Evolutionary conservation across 1,140 invertebrate species (phyloP), one percentile per base, ranked within the genome.

Genomic region (Drosophila biarmipes): DNA sequence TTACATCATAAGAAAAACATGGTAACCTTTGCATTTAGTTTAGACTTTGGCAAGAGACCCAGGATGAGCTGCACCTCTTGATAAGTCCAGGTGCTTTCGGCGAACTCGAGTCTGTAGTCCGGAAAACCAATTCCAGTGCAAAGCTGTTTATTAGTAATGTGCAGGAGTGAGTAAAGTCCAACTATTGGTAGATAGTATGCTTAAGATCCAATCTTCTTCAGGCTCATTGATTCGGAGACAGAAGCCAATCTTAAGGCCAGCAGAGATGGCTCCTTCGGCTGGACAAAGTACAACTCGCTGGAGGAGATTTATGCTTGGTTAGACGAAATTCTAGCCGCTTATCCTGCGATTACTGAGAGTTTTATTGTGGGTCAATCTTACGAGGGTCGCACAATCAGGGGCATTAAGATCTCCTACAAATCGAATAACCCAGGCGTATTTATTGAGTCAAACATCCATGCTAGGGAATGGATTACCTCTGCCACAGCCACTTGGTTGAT

Each of bases 381-480:
- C 78, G 94, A 96, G 92, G 93, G 93, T 0, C 92, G 94, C 10
- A 92, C 93, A n/a, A 94, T 96, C 73, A 91, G 93, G 8, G 94
- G 93, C 2, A 63, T 96, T 1, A 94, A 93, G 76, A 93, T 96
- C 38, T 95, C 94, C 0, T 93, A 93, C 24, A 94, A 94, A 0
- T 53, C 64, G 29, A 78, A 90, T 1, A 94, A 94, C 72, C 93
- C 93, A 24, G 89, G 91, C 0, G 92, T 94, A 11, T 92, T 94
- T 17, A 92, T 94, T 35, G 93, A 94, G 66, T 93, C 92, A 40
- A 94, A 94, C 34, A 94, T 93, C 55, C 93, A 93, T 68, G 92
- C 93, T 8, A 71, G 92, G 0, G 93, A 93, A 76, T 95, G 95
- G 95, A 93, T 95, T 5, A 91, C 94, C 0, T 93, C 93, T 6